Base-by-base conservation (phyloP, 2,888 invertebrate genomes). In the Papilio gigon region DNA sequence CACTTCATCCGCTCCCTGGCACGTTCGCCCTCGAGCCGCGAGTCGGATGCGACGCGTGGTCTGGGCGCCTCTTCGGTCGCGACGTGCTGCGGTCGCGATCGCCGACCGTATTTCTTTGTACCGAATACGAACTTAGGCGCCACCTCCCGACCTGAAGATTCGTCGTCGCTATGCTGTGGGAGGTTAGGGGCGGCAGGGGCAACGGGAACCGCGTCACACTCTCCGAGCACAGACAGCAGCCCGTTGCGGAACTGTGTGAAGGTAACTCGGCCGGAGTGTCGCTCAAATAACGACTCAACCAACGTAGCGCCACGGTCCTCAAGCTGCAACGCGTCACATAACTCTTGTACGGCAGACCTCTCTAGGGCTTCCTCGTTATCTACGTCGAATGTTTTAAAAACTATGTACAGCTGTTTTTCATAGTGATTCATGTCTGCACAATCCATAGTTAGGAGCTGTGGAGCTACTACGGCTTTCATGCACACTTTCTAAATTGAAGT, bases 181-280 rank as follows among this genome's bases (percentile, higher is more conserved):
- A 74, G 75, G 62, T 74, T 78, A 61, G 76, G 70, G 67, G 75
- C 77, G 71, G 71, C 77, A 74, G 74, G 70, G 62, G 50, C 77
- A 67, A 73, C 73, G 53, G 74, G 70, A 37, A 75, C 69, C 8
- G 83, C 75, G 59, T 87, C 85, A 71, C 90, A 90, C 77, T 88
- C 94, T 84, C 94, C 95, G 68, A 96, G 92, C 75, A 96, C 93
- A 71, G 94, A 92, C 33, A 97, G 88, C 71, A 97, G 89, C 8
- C 95, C 96, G 84, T 95, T 95, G 79, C 96, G 95, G 81, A 97
- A 97, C 82, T 95, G 94, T 27, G 93, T 87, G 87, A 97, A 97
- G 68, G 95, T 94, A 73, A 89, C 87, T 25, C 90, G 84, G 59
- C 93, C 93, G 42, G 87, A 77, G 68, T 90, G 88, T 42, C 87